phyloP scores from a whole-genome alignment of 2,888 invertebrate species.

The Busseola fusca region DNA sequence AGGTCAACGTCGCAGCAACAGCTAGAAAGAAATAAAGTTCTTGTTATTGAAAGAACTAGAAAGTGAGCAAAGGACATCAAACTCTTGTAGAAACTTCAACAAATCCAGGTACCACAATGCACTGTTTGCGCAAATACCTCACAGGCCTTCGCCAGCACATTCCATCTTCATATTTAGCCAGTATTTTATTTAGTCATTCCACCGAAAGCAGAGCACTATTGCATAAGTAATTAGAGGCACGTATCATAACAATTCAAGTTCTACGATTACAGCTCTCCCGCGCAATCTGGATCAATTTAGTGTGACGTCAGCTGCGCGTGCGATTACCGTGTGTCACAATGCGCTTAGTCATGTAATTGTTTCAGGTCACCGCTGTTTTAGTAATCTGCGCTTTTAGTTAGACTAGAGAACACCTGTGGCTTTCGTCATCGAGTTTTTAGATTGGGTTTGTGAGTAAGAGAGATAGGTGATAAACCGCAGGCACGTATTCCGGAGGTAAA shows the following conservation, averaged over 20 bases:
- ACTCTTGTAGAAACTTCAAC: not conserved
- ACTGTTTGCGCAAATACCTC: not conserved
- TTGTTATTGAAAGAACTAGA: not conserved
- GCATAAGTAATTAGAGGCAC: conserved; percentile 57
- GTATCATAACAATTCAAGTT: conserved; percentile 59
- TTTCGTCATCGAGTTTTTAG: conserved; percentile 39
- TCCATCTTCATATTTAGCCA: conserved; percentile 14
- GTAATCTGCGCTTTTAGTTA: conserved; percentile 54
- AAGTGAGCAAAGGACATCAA: not conserved
- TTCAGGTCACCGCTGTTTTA: conserved; percentile 58
- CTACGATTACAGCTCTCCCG: conserved; percentile 55
- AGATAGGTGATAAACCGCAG: too few relatives aligned
- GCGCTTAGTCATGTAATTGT: conserved; percentile 65
- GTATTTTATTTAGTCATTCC: conserved; percentile 40
- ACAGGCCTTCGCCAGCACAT: conserved; percentile 1
- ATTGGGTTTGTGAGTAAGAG: not conserved
- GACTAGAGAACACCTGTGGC: conserved; percentile 58
- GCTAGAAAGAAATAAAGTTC: not conserved
- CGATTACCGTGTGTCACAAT: conserved; percentile 62
- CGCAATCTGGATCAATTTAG: conserved; percentile 64
- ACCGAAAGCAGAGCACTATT: conserved; percentile 47
- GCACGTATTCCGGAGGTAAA: not conserved
- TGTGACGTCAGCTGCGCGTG: conserved; percentile 64
- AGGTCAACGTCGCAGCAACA: too few relatives aligned
- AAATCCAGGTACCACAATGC: not conserved